A percentile compares a stretch with the other conserved stretches of the same genome.
phyloP scores from a whole-genome alignment of 2,888 invertebrate species.

The Acrobasis repandana region DNA sequence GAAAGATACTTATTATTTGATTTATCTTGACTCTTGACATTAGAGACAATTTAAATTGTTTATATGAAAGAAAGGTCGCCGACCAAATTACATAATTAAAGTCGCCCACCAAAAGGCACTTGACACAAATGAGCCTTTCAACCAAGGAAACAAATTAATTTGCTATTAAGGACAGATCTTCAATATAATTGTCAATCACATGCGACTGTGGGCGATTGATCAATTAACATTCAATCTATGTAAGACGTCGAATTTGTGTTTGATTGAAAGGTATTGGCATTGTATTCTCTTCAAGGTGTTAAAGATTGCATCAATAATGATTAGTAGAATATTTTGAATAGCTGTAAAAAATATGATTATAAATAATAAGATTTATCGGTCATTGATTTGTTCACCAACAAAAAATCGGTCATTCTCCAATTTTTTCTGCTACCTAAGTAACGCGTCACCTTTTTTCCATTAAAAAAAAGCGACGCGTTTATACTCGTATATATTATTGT shows the following conservation, averaged over 20 bases:
- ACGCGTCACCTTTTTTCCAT: too few relatives aligned
- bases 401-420: too few relatives aligned
- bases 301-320: background rate
- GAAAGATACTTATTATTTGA: too few relatives aligned
- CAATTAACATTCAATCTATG: constrained; percentile 33
- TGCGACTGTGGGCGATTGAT: constrained; percentile 29
- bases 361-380: too few relatives aligned
- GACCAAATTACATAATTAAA: background rate
- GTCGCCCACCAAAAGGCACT: constrained; percentile 10
- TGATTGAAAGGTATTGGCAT: constrained; percentile 22
- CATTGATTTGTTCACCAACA: too few relatives aligned
- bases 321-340: background rate
- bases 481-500: too few relatives aligned
- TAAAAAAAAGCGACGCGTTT: too few relatives aligned
- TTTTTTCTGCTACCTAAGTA: too few relatives aligned
- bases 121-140: constrained; percentile 6
- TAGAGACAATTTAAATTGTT: background rate
- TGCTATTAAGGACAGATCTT: constrained; percentile 7
- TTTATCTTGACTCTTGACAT: too few relatives aligned
- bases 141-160: constrained; percentile 13
- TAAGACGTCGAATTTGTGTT: constrained; percentile 24
- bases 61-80: background rate
- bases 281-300: constrained; percentile 15
- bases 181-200: constrained; percentile 16
- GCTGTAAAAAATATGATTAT: background rate